Evolutionary conservation across 2,113 vertebrate species (phyloP).

Genomic region (Chamaea fasciata): DNA sequence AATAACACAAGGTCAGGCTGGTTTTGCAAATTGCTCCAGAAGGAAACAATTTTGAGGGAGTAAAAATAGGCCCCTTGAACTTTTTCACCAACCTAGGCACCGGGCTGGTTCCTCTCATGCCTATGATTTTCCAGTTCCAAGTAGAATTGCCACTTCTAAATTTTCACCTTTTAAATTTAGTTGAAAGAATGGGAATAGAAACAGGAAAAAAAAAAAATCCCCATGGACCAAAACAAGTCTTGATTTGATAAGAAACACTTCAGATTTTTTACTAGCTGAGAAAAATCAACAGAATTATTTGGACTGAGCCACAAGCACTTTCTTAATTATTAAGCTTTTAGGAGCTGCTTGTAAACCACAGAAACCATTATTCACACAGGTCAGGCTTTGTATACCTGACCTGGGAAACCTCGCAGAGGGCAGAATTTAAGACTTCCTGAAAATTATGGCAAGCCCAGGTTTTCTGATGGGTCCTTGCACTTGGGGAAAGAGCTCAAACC

Average conservation of each 20-base stretch:
- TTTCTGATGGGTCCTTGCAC: not conserved
- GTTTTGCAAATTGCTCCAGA: not conserved
- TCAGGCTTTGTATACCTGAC: not conserved
- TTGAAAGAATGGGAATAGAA: not conserved
- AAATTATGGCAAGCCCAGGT: not conserved
- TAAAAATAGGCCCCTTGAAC: not conserved
- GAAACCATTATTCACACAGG: not conserved
- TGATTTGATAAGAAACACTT: conserved; percentile 21
- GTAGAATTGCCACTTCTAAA: not conserved
- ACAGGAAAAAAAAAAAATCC: not conserved
- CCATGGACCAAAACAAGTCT: not conserved
- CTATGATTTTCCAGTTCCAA: not conserved
- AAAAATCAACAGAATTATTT: conserved; percentile 34
- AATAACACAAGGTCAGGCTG: not conserved
- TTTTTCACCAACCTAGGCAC: not conserved
- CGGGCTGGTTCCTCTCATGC: not conserved
- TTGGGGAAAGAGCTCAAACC: not conserved
- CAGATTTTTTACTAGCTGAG: conserved; percentile 19
- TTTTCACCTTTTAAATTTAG: not conserved
- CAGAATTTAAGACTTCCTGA: conserved; percentile 9
- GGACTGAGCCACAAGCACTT: conserved; percentile 25
- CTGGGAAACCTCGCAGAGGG: not conserved
- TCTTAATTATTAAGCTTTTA: conserved; percentile 36
- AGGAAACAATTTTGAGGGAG: not conserved
- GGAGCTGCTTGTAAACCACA: conserved; percentile 2